Evolutionary conservation across 2,113 vertebrate species (phyloP).

Genomic region (Martes martes): DNA sequence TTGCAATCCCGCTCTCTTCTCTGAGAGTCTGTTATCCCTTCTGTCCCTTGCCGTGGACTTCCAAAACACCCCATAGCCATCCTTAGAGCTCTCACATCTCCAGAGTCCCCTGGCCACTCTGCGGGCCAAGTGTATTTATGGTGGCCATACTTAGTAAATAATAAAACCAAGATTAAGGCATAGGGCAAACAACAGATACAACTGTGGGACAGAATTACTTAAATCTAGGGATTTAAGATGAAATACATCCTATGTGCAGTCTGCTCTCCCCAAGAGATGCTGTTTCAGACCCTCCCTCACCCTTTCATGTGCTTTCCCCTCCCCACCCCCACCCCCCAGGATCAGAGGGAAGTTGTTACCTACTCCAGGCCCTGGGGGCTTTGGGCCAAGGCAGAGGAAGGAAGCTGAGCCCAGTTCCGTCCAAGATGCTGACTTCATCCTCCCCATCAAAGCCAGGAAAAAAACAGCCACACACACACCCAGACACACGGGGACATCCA

Average conservation of each 20-base stretch:
- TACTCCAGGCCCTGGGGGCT: neutral
- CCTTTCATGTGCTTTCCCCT: neutral
- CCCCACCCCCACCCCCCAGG: neutral
- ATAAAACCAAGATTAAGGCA: neutral
- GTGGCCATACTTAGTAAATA: neutral
- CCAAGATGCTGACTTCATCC: conserved; percentile 70
- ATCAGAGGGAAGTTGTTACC: neutral
- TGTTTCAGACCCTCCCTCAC: neutral
- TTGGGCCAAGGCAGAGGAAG: conserved; percentile 58
- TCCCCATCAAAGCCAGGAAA: conserved; percentile 69
- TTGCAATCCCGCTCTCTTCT: neutral
- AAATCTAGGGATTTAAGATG: neutral
- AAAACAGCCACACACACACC: conserved; percentile 40
- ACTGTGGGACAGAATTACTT: neutral
- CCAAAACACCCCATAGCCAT: neutral
- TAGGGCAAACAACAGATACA: neutral
- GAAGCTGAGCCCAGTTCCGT: conserved; percentile 32
- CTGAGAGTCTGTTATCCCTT: neutral
- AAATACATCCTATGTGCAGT: neutral
- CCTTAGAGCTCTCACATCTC: neutral
- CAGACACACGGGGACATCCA: conserved; percentile 36
- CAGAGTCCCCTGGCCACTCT: neutral
- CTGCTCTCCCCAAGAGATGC: neutral
- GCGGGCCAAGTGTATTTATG: neutral
- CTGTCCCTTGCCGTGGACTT: neutral